These are phyloP conservation scores for Reticulitermes lucifugus DNA, from an alignment of 2,888 invertebrate genomes.

Conservation along the genomic window DNA sequence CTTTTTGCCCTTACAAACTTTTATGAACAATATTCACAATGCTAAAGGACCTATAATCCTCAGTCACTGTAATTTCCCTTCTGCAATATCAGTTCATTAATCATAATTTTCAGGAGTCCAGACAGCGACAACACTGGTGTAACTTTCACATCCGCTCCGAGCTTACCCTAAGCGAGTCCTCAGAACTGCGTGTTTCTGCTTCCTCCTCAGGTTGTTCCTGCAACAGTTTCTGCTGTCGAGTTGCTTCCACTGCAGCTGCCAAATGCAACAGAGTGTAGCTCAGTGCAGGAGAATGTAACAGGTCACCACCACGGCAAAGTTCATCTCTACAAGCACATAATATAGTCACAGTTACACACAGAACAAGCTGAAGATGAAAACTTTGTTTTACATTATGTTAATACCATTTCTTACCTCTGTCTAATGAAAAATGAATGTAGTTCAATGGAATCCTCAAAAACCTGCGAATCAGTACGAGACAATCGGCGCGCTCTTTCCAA, in stretches of 20 bases:
- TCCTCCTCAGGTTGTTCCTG: conserved; percentile 87
- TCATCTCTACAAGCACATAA: conserved; percentile 64
- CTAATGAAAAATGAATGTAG: conserved; percentile 91
- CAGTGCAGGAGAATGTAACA: conserved; percentile 89
- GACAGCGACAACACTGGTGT: too few species aligned
- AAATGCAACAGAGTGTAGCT: conserved; percentile 83
- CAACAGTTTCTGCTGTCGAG: conserved; percentile 79
- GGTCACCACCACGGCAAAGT: conserved; percentile 81
- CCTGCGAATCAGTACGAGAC: conserved; percentile 92
- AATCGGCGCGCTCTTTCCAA: conserved; percentile 88
- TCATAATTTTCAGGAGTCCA: too few species aligned
- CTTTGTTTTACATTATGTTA: too few species aligned
- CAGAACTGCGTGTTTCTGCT: conserved; percentile 68
- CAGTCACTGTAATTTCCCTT: too few species aligned
- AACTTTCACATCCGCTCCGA: too few species aligned
- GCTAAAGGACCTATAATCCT: too few species aligned
- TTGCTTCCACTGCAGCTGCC: conserved; percentile 77
- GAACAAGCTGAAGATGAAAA: too few species aligned
- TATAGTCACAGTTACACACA: too few species aligned
- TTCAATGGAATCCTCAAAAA: conserved; percentile 96
- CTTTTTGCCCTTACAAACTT: too few species aligned
- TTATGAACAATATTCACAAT: too few species aligned
- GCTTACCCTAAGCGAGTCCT: conserved; percentile 57
- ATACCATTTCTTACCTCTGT: conserved; percentile 55
- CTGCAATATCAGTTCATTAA: too few species aligned